Base-by-base conservation (phyloP, 2,797 vertebrate genomes). In the Gila robusta region DNA sequence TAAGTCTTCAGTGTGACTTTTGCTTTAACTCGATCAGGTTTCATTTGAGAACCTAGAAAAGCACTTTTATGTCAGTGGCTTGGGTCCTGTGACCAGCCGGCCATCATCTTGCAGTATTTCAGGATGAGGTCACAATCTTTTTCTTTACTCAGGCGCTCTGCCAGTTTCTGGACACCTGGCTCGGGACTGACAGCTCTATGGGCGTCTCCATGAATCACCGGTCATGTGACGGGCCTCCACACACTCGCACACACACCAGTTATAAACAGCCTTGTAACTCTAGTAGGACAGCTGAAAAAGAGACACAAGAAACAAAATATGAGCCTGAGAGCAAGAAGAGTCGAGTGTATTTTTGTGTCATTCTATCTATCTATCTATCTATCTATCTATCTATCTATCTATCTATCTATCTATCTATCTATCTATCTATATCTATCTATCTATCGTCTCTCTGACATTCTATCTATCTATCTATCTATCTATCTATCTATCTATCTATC, bases 111-210 rank as follows among this genome's bases (percentile, higher is more conserved):
- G 91, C 93, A 92, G 93, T 95, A 96, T 96, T 98, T 94, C 91
- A 23, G 90, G 93, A 94, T 99, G 98, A 99, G 97, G 95, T 99
- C 98, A 99, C 95, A 93, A 91, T 94, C 95, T 96, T 94, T 94
- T 97, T 97, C 95, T 96, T 96, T 95, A 93, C 94, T 93, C 90
- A 82, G 96, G 95, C 95, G 39, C 87, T 89, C 93, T 91, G 95
- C 96, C 96, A 96, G 93, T 94, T 97, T 96, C 95, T 95, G 92
- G 91, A 95, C 98, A 98, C 97, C 98, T 99, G 98, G 98, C 97
- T 94, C 94, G 92, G 95, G 96, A 96, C 95, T 98, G 98, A 99
- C 97, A 98, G 97, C 97, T 97, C 97, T 95, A 95, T 96, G 97
- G 96, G 95, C 94, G 95, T 96, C 96, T 95, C 96, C 97, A 97